Conservation (phyloP, 2,888 invertebrate species). For the Caenorhabditis afra region DNA sequence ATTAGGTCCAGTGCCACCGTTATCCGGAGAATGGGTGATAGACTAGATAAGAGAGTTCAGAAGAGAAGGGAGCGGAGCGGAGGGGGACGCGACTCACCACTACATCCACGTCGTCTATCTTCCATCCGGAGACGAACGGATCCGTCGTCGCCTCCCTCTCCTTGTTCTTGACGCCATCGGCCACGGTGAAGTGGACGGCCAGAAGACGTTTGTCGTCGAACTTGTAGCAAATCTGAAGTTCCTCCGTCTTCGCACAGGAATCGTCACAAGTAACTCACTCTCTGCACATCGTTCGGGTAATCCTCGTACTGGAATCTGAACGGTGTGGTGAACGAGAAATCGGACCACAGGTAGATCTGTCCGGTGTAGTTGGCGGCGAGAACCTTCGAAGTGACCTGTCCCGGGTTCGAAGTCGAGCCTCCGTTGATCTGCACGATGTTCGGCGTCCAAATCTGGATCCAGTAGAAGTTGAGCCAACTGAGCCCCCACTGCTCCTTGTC, state of each 20-base stretch:
- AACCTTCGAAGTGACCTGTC: conserved; percentile 78
- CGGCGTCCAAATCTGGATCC: conserved; percentile 80
- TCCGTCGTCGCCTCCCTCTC: conserved; percentile 76
- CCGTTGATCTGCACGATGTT: conserved; percentile 78
- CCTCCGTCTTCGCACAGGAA: background rate
- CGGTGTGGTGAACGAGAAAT: conserved; percentile 78
- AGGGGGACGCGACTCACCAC: conserved; percentile 61
- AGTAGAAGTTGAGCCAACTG: conserved; percentile 81
- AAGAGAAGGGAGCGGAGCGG: background rate
- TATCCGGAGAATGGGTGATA: conserved; percentile 51
- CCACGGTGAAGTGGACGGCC: conserved; percentile 77
- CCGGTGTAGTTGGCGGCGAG: conserved; percentile 81
- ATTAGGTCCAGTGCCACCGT: conserved; percentile 44
- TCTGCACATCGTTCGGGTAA: conserved; percentile 79
- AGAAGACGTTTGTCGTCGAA: conserved; percentile 80
- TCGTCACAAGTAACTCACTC: conserved; percentile 36
- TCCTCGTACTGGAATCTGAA: conserved; percentile 79
- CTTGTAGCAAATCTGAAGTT: conserved; percentile 78
- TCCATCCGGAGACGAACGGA: conserved; percentile 80
- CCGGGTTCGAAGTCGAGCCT: conserved; percentile 72
- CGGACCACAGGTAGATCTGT: conserved; percentile 77
- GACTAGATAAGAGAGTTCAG: conserved; percentile 31
- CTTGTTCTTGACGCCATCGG: conserved; percentile 72
- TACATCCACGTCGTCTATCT: conserved; percentile 75
- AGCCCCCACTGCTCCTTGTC: conserved; percentile 80